Base-by-base conservation (phyloP, 1,140 invertebrate species). In the Hesperophylax magnus region DNA sequence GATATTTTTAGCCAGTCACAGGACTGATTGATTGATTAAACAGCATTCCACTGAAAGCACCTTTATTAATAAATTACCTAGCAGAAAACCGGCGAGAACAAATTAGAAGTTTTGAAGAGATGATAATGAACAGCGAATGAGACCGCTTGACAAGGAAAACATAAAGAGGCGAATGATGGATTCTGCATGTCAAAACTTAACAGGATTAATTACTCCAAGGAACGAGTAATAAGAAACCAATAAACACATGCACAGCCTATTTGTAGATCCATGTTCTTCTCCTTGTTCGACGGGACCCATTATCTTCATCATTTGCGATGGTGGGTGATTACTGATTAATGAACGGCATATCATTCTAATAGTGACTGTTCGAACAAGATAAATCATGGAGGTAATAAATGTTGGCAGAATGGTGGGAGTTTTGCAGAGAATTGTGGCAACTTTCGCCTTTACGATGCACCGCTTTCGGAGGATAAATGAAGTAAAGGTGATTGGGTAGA, bases 1-100 rank as follows among this genome's bases (percentile, higher is more conserved):
- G 39, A 72, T 76, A 76, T 31, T 76, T 76, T 76, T 76, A 76
- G 72, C 72, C n/a, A 76, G 72, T 76, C 72, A 60, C 56, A 53
- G 54, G 56, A 47, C 11, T 47, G 52, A 76, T 54, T 76, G 72
- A 76, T 76, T 76, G 72, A 76, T 76, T 76, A 61, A 76, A n/a
- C 72, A 61, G 60, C 72, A 76, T 76, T 76, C 72, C 72, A 39
- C 27, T 5, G 39, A 11, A 14, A 34, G 56, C 11, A 14, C 72
- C 72, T 76, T 76, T 56, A 76, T 76, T 76, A 76, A 76, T 58
- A 60, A 58, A 58, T 20, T 18, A 76, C 54, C 27, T 1, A 27
- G 72, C 58, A 60, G 24, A 27, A 18, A 60, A 76, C 20, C 27
- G 56, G 54, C 31, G 31, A 14, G 72, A 76, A 34, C 54, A 61